These are phyloP conservation scores for Uria lomvia DNA, from an alignment of 2,113 vertebrate genomes.

Conservation along the genomic window DNA sequence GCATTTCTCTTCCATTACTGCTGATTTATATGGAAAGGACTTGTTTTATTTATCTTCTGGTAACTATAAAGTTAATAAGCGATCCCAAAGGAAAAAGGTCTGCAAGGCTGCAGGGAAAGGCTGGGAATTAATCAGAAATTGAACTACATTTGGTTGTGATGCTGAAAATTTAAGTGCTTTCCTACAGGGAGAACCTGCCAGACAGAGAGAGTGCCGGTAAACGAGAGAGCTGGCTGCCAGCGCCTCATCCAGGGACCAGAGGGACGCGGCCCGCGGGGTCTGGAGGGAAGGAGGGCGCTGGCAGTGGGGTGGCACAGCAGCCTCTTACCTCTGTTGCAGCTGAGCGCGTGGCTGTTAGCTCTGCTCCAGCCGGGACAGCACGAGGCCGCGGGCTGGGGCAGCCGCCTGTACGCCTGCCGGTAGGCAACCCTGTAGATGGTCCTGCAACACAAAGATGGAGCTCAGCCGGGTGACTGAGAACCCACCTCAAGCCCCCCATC, in stretches of 20 bases:
- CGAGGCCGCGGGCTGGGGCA: constrained; percentile 39
- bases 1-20: background rate
- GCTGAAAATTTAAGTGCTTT: background rate
- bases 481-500: background rate
- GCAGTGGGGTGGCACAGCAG: background rate
- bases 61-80: background rate
- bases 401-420: constrained; percentile 66
- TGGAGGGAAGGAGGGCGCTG: fast-evolving
- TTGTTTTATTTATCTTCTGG: background rate
- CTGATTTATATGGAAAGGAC: background rate
- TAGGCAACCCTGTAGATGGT: constrained; percentile 85
- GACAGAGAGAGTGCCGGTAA: background rate
- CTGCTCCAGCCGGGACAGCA: constrained; percentile 91
- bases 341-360: constrained; percentile 1
- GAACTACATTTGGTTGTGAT: background rate
- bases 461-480: background rate
- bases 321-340: constrained; percentile 84
- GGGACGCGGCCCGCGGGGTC: fast-evolving
- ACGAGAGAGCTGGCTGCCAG: background rate
- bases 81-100: background rate
- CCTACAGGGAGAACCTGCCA: background rate
- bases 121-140: background rate
- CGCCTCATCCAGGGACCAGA: background rate
- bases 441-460: constrained; percentile 54
- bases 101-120: background rate